These are phyloP conservation scores for Gymnoscopelus braueri DNA, from an alignment of 2,797 vertebrate species.

Conservation along the genomic window DNA sequence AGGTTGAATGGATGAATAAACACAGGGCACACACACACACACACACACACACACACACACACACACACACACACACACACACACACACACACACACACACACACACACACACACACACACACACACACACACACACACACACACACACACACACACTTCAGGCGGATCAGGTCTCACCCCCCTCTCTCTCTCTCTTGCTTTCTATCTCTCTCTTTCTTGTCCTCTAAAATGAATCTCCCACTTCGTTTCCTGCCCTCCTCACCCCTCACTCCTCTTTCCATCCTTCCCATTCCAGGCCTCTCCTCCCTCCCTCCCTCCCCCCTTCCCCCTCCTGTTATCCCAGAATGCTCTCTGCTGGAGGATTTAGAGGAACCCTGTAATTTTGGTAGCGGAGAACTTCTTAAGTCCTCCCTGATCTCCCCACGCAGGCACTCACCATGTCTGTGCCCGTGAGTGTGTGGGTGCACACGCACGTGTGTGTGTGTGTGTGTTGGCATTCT, in stretches of 20 bases:
- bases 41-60: too few species aligned
- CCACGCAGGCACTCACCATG: conserved; percentile 52
- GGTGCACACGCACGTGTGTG: conserved; percentile 23
- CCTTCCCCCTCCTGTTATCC: conserved; percentile 48
- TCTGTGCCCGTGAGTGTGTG: conserved; percentile 38
- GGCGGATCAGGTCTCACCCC: conserved; percentile 73
- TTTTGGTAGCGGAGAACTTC: conserved; percentile 77
- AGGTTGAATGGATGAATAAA: too few species aligned
- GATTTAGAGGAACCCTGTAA: conserved; percentile 82
- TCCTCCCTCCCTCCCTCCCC: conserved; percentile 30
- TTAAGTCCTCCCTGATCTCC: conserved; percentile 78
- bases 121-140: conserved; percentile 21
- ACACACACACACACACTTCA: conserved; percentile 55
- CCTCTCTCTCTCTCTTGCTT: conserved; percentile 32
- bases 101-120: conserved; percentile 31
- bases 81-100: neutral
- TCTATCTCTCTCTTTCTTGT: conserved; percentile 28
- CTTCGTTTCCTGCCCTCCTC: conserved; percentile 58
- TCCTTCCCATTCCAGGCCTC: conserved; percentile 33
- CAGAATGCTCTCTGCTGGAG: conserved; percentile 79
- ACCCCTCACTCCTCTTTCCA: conserved; percentile 51
- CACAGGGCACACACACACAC: too few species aligned
- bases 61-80: conserved; percentile 25
- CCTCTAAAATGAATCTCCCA: conserved; percentile 60
- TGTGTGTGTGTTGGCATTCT: conserved; percentile 17